Evolutionary conservation across 2,888 invertebrate genomes (phyloP), one percentile per base, ranked within the genome.

Genomic region (Cheilosia grossa): DNA sequence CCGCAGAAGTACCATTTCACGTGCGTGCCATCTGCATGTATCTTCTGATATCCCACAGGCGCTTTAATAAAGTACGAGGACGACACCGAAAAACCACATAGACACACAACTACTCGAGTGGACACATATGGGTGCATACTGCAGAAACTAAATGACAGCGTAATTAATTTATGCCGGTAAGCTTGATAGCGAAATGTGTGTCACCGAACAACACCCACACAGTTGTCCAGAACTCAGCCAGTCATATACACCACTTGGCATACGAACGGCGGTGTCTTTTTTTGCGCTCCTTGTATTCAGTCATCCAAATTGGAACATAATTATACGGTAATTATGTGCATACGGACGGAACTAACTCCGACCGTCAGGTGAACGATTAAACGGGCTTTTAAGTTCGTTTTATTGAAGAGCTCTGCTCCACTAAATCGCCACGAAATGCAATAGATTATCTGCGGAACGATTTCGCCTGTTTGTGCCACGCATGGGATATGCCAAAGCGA

Each of bases 281-380:
- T 33, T n/a, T 15, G 19, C 21, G 19, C 19, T 37, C 5, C 33
- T 40, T 19, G 58, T 37, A 37, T 2, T 58, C 58, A 19, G 21
- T 58, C 58, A 58, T 17, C 40, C 33, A 40, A 40, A 58, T 58
- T 17, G 19, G 40, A 61, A 61, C 3, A 61, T 61, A 44, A 61
- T 61, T 61, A 61, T 27, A 37, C 13, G 42, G 61, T 61, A 42
- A 61, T 61, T 61, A 61, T 44, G 42, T 61, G 61, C 27, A 44
- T 61, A 15, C 42, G 42, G 61, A 61, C 42, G 61, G 61, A 61
- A 61, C 42, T 61, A 61, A 61, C 44, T 44, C 21, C 15, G 21
- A 21, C 19, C 59, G 40, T 59, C 59, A 37, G 59, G 21, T 59
- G 44, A n/a, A 44, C 61, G 61, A 44, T 61, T 61, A 42, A 61